Conservation (phyloP, 37 sponge, comb jelly and placozoan genomes). For the Chondrilla cf. caribensis region DNA sequence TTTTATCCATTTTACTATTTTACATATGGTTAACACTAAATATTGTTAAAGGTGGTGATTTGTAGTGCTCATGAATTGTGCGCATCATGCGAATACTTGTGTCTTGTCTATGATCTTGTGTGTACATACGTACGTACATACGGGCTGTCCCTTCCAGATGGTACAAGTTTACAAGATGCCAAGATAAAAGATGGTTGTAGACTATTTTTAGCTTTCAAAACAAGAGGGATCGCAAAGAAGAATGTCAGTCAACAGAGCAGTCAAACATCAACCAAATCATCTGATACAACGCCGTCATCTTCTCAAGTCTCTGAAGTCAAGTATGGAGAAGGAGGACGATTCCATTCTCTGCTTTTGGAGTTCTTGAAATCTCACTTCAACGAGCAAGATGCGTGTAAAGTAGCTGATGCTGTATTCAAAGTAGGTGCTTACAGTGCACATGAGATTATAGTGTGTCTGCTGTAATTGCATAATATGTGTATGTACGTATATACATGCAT, state of each 20-base stretch:
- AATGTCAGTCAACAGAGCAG: background rate
- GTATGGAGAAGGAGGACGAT: background rate
- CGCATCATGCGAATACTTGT: no score
- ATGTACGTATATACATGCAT: background rate
- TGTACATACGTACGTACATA: background rate
- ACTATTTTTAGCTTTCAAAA: conserved; percentile 20
- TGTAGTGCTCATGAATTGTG: no score
- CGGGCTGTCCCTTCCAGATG: conserved; percentile 4
- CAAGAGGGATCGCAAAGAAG: background rate
- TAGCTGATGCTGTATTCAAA: conserved; percentile 5
- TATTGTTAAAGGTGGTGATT: no score
- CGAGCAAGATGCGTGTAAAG: conserved; percentile 15
- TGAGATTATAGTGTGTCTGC: no score
- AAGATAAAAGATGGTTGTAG: conserved; percentile 3
- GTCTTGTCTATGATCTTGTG: no score
- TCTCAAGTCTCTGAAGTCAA: background rate
- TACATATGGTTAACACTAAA: no score
- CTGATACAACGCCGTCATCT: background rate
- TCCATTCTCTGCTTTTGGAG: background rate
- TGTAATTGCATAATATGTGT: no score
- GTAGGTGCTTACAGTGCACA: no score
- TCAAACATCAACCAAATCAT: background rate
- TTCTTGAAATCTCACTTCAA: conserved; percentile 24
- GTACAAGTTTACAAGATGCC: background rate
- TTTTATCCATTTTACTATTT: no score